phyloP scores from a whole-genome alignment of 53 echinoderm and acorn worm genomes.

The Paelopatides confundens region DNA sequence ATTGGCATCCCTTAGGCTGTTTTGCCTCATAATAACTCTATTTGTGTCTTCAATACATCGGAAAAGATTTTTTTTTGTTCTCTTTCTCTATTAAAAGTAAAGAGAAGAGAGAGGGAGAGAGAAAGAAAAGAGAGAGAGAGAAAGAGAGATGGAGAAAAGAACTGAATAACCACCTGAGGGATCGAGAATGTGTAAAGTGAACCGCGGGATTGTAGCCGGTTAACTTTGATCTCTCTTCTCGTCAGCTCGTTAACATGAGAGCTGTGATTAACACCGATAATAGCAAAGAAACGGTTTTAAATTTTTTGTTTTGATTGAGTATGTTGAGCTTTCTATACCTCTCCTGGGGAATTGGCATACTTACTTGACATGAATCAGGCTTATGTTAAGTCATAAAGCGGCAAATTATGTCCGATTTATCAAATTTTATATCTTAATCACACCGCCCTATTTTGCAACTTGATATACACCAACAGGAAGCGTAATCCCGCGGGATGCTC shows the following conservation, averaged over 20 bases:
- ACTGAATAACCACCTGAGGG: conserved; percentile 39
- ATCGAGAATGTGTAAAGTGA: conserved; percentile 33
- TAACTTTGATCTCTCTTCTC: conserved; percentile 31
- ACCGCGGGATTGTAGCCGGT: conserved; percentile 28
- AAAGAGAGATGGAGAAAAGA: not conserved
- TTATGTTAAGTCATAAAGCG: conserved; percentile 1
- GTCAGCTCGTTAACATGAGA: conserved; percentile 39
- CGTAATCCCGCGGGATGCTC: not conserved
- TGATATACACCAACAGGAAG: not conserved
- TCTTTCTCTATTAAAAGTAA: not conserved
- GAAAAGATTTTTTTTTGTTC: not conserved
- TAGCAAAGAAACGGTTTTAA: conserved; percentile 35
- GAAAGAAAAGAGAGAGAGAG: not conserved
- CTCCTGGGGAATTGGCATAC: not conserved
- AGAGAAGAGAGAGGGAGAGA: not conserved
- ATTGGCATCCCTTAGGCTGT: conserved; percentile 6
- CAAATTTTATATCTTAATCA: not conserved
- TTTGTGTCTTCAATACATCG: conserved; percentile 27
- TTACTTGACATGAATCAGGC: not conserved
- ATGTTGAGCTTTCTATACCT: not conserved
- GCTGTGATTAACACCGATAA: conserved; percentile 35
- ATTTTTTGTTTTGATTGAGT: conserved; percentile 40
- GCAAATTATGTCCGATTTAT: not conserved
- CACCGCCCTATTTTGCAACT: not conserved
- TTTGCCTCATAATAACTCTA: conserved; percentile 43